These are phyloP conservation scores for Eupithecia tripunctaria DNA, from an alignment of 2,888 invertebrate genomes.

Conservation along the genomic window DNA sequence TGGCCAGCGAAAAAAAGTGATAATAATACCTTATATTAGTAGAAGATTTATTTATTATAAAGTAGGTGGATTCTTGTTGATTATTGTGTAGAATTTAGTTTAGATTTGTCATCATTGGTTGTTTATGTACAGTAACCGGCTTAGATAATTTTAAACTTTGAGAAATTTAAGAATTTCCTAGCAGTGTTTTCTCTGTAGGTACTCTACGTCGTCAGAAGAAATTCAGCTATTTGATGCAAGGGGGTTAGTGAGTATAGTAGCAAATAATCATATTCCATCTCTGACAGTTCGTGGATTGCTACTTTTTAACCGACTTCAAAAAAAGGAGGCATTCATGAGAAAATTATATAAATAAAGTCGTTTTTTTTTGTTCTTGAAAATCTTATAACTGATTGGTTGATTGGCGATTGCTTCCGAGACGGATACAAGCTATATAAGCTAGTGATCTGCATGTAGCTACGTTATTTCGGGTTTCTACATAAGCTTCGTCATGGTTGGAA, in stretches of 20 bases:
- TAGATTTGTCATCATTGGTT: not conserved
- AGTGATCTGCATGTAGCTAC: no score
- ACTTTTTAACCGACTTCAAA: no score
- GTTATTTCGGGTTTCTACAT: not conserved
- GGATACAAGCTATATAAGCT: no score
- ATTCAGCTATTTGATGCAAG: not conserved
- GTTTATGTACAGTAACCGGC: not conserved
- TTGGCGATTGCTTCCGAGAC: no score
- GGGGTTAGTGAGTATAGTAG: slow-evolving; percentile 37
- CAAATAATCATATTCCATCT: not conserved
- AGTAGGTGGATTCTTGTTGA: not conserved
- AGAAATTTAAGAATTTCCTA: not conserved
- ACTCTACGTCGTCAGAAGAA: not conserved
- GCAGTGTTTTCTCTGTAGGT: not conserved
- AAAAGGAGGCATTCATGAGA: no score
- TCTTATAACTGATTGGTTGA: no score
- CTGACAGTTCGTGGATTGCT: not conserved
- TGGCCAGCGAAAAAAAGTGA: slow-evolving; percentile 78
- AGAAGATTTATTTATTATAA: not conserved
- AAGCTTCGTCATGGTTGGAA: not conserved
- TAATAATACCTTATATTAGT: slow-evolving; percentile 11
- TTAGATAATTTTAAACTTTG: not conserved
- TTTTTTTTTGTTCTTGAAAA: no score
- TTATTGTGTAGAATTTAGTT: not conserved
- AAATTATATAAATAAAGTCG: no score